Evolutionary conservation across 35 echinoderm and acorn worm species (phyloP).

Genomic region (Nesometra sesokonis): DNA sequence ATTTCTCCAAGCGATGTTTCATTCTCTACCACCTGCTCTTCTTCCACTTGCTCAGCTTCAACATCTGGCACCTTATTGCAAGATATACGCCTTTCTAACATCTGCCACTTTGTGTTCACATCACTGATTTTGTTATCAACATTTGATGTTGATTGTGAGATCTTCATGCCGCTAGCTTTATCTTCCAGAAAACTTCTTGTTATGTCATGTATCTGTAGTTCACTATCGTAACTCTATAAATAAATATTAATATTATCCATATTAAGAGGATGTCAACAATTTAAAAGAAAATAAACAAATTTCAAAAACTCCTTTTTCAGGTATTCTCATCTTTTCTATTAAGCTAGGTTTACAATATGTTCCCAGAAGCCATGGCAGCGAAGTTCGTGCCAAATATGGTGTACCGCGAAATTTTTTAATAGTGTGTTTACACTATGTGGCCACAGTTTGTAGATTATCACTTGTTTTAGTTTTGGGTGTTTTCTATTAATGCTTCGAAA

Average conservation of each 20-base stretch:
- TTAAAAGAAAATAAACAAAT: too few species aligned
- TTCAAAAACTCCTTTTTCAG: too few species aligned
- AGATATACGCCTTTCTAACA: neutral
- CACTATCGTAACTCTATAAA: slow-evolving; percentile 80
- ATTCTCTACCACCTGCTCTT: neutral
- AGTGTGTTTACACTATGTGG: too few species aligned
- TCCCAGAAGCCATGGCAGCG: too few species aligned
- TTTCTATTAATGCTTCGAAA: too few species aligned
- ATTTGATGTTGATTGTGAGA: slow-evolving; percentile 4
- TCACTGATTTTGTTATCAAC: neutral
- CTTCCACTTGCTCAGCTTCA: neutral
- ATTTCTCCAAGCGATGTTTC: slow-evolving; percentile 35
- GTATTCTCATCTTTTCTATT: too few species aligned
- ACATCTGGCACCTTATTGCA: neutral
- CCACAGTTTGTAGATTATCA: too few species aligned
- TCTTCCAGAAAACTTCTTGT: slow-evolving; percentile 71
- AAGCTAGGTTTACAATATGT: too few species aligned
- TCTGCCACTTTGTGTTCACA: slow-evolving; percentile 11
- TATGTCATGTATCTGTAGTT: slow-evolving; percentile 73
- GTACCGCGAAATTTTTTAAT: too few species aligned
- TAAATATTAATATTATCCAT: neutral
- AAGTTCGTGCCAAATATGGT: too few species aligned
- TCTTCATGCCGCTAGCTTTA: slow-evolving; percentile 59
- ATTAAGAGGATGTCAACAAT: neutral
- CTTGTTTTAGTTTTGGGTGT: too few species aligned